phyloP scores from a whole-genome alignment of 2,888 invertebrate species.

The Drosophila yooni region DNA sequence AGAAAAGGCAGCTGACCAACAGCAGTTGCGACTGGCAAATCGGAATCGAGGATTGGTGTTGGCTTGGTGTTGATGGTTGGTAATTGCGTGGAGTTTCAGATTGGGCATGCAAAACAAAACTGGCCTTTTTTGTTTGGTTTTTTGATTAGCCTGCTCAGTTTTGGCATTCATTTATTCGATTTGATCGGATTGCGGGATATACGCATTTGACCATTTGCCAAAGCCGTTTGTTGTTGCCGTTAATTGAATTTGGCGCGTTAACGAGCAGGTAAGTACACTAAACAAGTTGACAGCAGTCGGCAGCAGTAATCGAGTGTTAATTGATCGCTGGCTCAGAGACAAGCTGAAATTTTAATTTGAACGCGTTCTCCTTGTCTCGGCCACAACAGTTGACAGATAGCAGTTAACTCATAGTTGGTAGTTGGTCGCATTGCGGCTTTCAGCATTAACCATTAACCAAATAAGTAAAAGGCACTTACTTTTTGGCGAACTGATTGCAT shows the following conservation, averaged over 20 bases:
- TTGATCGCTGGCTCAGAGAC: conserved; percentile 51
- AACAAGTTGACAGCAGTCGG: conserved; percentile 56
- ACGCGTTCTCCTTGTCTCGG: conserved; percentile 11
- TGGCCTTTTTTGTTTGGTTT: not conserved
- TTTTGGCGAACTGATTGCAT: not conserved
- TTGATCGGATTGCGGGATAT: conserved; percentile 21
- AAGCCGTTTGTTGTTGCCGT: conserved; percentile 32
- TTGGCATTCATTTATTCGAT: conserved; percentile 64
- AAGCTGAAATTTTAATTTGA: conserved; percentile 55
- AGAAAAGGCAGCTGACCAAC: conserved; percentile 20
- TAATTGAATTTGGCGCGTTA: conserved; percentile 77
- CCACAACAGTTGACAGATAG: conserved; percentile 13
- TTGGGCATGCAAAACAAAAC: conserved; percentile 44
- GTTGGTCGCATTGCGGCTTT: not conserved
- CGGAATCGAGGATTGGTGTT: not conserved
- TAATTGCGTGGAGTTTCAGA: not conserved
- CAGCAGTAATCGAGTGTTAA: conserved; percentile 44
- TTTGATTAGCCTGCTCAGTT: conserved; percentile 37
- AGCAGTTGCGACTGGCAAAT: not conserved
- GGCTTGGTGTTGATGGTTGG: not conserved
- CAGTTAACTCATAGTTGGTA: not conserved
- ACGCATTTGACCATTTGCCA: conserved; percentile 43
- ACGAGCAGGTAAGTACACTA: conserved; percentile 68
- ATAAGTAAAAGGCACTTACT: conserved; percentile 6
- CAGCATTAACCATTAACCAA: not conserved